Evolutionary conservation across 2,113 vertebrate species (phyloP).

Genomic region (Xyliphius kryptos): DNA sequence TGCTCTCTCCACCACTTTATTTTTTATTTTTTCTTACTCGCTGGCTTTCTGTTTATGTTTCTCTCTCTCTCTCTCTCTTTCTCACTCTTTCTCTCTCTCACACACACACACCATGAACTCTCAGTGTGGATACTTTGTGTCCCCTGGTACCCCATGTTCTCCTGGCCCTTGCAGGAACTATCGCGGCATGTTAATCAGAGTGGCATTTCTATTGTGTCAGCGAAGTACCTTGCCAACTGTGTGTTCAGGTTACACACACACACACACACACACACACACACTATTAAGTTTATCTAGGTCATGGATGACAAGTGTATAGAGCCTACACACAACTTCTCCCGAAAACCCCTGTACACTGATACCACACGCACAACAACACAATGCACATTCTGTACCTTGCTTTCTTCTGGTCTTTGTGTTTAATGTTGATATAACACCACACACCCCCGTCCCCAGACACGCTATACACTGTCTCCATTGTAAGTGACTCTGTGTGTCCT

Average conservation of each 20-base stretch:
- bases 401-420: slow-evolving; percentile 34
- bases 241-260: slow-evolving; percentile 17
- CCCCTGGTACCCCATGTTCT: slow-evolving; percentile 23
- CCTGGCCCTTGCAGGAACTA: slow-evolving; percentile 7
- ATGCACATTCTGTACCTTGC: slow-evolving; percentile 9
- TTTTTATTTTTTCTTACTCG: no score
- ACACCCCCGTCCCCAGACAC: slow-evolving; percentile 30
- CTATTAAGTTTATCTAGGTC: slow-evolving; percentile 42
- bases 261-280: slow-evolving; percentile 17
- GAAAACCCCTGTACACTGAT: slow-evolving; percentile 24
- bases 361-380: slow-evolving; percentile 26
- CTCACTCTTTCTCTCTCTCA: background rate
- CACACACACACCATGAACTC: slow-evolving; percentile 11
- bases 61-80: no score
- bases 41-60: no score
- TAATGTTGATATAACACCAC: slow-evolving; percentile 34
- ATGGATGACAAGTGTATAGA: slow-evolving; percentile 41
- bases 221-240: slow-evolving; percentile 32
- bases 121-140: slow-evolving; percentile 21
- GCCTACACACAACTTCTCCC: slow-evolving; percentile 30
- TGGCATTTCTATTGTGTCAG: slow-evolving; percentile 40
- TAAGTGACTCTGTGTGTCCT: slow-evolving; percentile 22
- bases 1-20: no score
- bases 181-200: slow-evolving; percentile 31
- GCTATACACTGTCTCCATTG: slow-evolving; percentile 29